A percentile compares a stretch with the other conserved stretches of the same genome.
These are phyloP conservation scores for Pangasius djambal DNA, from an alignment of 2,797 vertebrate species.

Conservation along the genomic window DNA sequence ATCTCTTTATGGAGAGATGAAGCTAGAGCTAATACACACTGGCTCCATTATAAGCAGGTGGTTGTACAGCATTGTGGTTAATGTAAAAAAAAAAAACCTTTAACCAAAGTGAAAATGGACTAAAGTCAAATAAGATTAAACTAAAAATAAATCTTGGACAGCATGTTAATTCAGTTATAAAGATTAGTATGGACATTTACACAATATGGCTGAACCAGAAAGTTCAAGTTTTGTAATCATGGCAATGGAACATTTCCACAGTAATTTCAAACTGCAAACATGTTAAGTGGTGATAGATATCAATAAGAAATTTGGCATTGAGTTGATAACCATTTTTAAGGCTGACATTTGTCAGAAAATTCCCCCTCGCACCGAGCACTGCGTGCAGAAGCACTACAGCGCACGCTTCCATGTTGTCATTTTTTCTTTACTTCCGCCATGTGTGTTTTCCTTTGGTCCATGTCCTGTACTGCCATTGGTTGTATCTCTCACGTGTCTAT, in stretches of 20 bases:
- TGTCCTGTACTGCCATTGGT: no score
- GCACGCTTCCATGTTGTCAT: no score
- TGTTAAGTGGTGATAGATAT: background rate
- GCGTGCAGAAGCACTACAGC: no score
- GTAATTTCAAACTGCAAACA: background rate
- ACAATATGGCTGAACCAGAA: background rate
- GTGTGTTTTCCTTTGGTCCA: no score
- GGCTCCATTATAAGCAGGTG: background rate
- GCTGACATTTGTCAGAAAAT: conserved; percentile 7
- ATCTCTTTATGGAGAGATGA: background rate
- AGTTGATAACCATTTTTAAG: conserved; percentile 12
- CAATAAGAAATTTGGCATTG: background rate
- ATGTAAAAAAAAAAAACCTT: background rate
- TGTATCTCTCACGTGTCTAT: no score
- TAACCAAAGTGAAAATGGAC: background rate
- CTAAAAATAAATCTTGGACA: background rate
- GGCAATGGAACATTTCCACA: background rate
- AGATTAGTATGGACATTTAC: background rate
- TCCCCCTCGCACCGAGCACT: no score
- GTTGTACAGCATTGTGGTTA: background rate
- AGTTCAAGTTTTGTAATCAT: background rate
- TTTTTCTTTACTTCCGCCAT: no score
- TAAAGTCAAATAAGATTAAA: background rate
- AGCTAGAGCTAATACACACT: background rate
- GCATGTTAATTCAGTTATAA: background rate